phyloP scores from a whole-genome alignment of 2,113 vertebrate species.

The Phrynosoma platyrhinos region DNA sequence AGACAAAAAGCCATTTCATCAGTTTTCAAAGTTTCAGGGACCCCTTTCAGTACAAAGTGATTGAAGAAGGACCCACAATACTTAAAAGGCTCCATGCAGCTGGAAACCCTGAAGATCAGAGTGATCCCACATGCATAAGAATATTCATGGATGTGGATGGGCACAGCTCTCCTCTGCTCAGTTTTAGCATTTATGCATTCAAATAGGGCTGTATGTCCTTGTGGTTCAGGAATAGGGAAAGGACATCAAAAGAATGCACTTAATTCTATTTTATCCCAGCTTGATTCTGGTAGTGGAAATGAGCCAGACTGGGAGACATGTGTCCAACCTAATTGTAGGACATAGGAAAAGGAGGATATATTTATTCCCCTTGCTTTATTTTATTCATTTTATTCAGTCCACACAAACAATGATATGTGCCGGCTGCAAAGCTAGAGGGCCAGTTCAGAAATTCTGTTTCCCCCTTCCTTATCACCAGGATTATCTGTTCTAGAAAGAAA shows the following conservation, averaged over 20 bases:
- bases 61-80: not conserved
- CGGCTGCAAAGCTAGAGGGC: too few relatives aligned
- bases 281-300: not conserved
- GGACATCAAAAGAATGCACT: too few relatives aligned
- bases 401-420: too few relatives aligned
- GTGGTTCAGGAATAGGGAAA: too few relatives aligned
- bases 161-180: not conserved
- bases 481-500: not conserved
- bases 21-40: not conserved
- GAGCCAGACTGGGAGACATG: not conserved
- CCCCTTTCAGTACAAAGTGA: not conserved
- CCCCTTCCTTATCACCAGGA: too few relatives aligned
- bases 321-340: not conserved
- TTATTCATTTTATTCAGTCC: too few relatives aligned
- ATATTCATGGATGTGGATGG: not conserved
- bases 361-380: too few relatives aligned
- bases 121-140: too few relatives aligned
- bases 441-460: too few relatives aligned
- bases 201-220: too few relatives aligned
- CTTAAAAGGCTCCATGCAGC: not conserved
- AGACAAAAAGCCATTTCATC: not conserved
- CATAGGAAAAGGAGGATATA: too few relatives aligned
- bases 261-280: not conserved
- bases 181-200: not conserved
- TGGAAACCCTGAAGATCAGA: not conserved